Evolutionary conservation across 2,113 vertebrate genomes (phyloP).

Genomic region (Verasper variegatus): DNA sequence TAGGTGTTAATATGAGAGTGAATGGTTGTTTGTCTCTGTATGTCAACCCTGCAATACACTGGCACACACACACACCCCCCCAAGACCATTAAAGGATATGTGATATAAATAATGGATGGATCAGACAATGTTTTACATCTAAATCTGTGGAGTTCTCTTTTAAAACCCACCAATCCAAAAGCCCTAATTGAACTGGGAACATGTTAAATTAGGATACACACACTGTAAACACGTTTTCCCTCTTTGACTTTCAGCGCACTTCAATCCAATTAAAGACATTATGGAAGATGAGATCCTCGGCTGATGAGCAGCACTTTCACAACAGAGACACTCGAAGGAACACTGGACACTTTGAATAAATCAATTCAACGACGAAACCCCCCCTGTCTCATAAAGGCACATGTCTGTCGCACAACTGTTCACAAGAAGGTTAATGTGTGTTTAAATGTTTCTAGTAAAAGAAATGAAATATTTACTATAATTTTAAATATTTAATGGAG

Average conservation of each 20-base stretch:
- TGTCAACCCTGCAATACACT: background rate
- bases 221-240: background rate
- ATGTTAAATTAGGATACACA: slow-evolving; percentile 10
- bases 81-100: background rate
- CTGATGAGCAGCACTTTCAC: slow-evolving; percentile 27
- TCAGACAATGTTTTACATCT: too few relatives aligned
- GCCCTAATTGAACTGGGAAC: background rate
- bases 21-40: background rate
- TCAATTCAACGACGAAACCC: background rate
- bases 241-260: slow-evolving; percentile 41
- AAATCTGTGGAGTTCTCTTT: background rate
- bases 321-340: slow-evolving; percentile 14
- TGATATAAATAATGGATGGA: background rate
- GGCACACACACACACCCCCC: too few relatives aligned
- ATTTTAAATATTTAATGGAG: too few relatives aligned
- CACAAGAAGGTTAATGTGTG: background rate
- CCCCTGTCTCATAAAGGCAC: background rate
- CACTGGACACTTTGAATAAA: slow-evolving; percentile 15
- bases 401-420: background rate
- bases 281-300: slow-evolving; percentile 21
- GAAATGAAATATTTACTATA: background rate
- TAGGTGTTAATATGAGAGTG: background rate
- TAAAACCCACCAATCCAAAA: background rate
- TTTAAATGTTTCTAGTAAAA: background rate
- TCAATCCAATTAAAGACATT: slow-evolving; percentile 33